phyloP scores from a whole-genome alignment of 2,113 vertebrate genomes.

The Larimichthys crocea region DNA sequence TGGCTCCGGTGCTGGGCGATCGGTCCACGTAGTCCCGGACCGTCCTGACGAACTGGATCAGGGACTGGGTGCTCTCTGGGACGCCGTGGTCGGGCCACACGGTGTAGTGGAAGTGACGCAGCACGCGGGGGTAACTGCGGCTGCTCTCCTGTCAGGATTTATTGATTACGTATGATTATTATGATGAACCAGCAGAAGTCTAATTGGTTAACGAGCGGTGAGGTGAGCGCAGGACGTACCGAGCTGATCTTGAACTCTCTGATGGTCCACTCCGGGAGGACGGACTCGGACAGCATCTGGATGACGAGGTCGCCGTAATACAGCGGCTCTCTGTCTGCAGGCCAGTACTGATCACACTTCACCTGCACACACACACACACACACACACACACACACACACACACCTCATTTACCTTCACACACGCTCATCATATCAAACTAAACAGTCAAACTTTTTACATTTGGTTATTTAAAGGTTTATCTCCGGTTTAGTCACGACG shows the following conservation, averaged over 20 bases:
- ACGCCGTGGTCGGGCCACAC: slow-evolving; percentile 99
- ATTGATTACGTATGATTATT: not conserved
- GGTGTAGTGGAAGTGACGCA: slow-evolving; percentile 97
- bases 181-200: not conserved
- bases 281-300: slow-evolving; percentile 94
- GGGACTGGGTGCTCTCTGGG: slow-evolving; percentile 94
- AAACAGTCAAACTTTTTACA: no score
- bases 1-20: slow-evolving; percentile 88
- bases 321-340: slow-evolving; percentile 91
- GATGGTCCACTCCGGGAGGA: slow-evolving; percentile 97
- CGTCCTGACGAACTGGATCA: slow-evolving; percentile 95
- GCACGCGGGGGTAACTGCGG: slow-evolving; percentile 84
- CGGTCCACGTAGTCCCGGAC: slow-evolving; percentile 95
- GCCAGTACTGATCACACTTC: slow-evolving; percentile 99
- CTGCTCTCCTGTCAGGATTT: slow-evolving; percentile 87
- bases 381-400: no score
- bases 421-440: no score
- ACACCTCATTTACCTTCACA: no score
- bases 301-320: slow-evolving; percentile 96
- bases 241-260: slow-evolving; percentile 95
- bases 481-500: slow-evolving; percentile 56
- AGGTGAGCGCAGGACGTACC: slow-evolving; percentile 4
- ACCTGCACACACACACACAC: slow-evolving; percentile 82
- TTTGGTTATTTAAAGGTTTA: no score
- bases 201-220: not conserved